Percentiles rank a stretch among this genome's conserved stretches.
These are phyloP conservation scores for Vanessa cardui DNA, from an alignment of 2,888 invertebrate species.

Conservation along the genomic window DNA sequence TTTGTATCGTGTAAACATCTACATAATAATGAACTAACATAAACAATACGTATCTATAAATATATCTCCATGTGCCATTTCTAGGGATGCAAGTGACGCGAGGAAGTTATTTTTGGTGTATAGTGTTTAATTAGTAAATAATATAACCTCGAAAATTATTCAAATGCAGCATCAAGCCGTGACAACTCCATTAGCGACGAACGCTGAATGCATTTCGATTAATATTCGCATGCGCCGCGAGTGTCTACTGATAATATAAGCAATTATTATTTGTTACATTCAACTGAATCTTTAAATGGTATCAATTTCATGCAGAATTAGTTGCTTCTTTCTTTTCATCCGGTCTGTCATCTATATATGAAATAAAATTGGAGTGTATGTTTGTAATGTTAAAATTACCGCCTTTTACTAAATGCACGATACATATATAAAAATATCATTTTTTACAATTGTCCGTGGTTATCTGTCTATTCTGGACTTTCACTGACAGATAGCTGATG, in stretches of 20 bases:
- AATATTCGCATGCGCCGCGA: slow-evolving; percentile 50
- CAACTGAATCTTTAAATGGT: slow-evolving; percentile 29
- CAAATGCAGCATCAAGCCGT: slow-evolving; percentile 46
- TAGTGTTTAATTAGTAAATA: neutral
- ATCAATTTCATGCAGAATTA: slow-evolving; percentile 24
- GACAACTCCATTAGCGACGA: slow-evolving; percentile 56
- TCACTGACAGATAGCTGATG: too few species aligned
- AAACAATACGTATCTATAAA: too few species aligned
- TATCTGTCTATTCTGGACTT: too few species aligned
- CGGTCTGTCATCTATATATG: neutral
- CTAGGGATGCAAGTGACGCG: neutral
- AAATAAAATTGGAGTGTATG: too few species aligned
- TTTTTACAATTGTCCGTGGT: too few species aligned
- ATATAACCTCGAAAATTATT: slow-evolving; percentile 41
- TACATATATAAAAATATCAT: too few species aligned
- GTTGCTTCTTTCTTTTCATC: neutral
- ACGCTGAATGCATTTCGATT: slow-evolving; percentile 62
- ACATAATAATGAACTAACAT: too few species aligned
- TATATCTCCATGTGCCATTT: too few species aligned
- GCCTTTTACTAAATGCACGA: too few species aligned
- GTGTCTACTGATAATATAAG: slow-evolving; percentile 51
- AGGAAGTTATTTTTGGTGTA: neutral
- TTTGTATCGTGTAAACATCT: too few species aligned
- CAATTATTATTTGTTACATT: slow-evolving; percentile 45
- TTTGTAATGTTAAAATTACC: too few species aligned